Evolutionary conservation across 1,140 invertebrate species (phyloP), one percentile per base, ranked within the genome.

Genomic region (Thaumetopoea pityocampa): DNA sequence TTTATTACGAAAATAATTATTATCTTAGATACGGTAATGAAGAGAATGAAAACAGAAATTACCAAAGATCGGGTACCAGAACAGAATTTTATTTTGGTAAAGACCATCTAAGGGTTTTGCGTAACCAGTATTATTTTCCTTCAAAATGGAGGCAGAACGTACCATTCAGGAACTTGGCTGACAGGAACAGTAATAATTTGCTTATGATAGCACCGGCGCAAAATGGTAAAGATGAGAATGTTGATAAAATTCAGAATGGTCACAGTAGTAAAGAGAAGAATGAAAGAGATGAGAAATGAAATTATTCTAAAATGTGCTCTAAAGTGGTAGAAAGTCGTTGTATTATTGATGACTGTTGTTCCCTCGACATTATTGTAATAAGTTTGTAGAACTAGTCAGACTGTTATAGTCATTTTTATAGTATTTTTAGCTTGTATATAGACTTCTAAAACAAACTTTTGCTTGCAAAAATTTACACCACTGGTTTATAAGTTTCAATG

Each of bases 101-200:
- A 47, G 80, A 80, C 1, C 73, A 82, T 35, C 33, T 80, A 2
- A 78, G 68, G 15, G 53, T 80, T 19, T 15, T 82, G 4, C 49
- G 69, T 14, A 76, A 68, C 48, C 73, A 81, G 37, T 84, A 74
- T 47, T 72, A 67, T 27, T 69, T 66, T 23, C 50, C 79, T n/a
- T 65, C 67, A 10, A 65, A 63, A 53, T 80, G 77, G 73, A 52
- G 73, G 7, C 74, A 77, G 12, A 69, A 62, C 28, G 23, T 80
- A 8, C 77, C 77, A 4, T 74, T 84, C 22, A 68, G 77, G 7
- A 84, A 71, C 44, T 47, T 85, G 7, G 60, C 86, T 7, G 89
- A 91, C 51, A 83, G 87, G 23, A 90, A 90, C 64, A 87, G 89
- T 0, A 91, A 90, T 45, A 90, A 90, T 68, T 54, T 91, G 3